Evolutionary conservation across 2,797 vertebrate genomes (phyloP).

Genomic region (Muscicapa comitata): DNA sequence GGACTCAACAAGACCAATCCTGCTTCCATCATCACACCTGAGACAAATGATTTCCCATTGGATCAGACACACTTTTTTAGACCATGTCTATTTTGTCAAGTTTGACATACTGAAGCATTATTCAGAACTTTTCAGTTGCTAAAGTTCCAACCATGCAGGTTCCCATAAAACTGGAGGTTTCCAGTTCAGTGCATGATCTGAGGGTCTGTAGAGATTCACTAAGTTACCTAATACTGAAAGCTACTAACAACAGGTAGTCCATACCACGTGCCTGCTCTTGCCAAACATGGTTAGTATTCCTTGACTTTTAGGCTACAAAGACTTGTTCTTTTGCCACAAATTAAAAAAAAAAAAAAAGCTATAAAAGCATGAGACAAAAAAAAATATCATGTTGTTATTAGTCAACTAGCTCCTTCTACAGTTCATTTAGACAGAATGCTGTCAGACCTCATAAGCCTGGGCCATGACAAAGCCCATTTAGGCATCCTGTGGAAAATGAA

Average conservation of each 20-base stretch:
- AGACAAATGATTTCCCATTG: background rate
- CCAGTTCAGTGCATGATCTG: background rate
- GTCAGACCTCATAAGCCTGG: background rate
- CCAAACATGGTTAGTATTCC: background rate
- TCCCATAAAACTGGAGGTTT: background rate
- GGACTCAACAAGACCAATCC: background rate
- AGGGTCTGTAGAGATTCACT: background rate
- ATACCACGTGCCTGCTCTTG: background rate
- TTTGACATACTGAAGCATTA: background rate
- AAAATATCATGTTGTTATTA: background rate
- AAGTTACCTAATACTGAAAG: background rate
- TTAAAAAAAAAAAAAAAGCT: background rate
- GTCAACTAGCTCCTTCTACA: background rate
- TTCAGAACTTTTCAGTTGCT: background rate
- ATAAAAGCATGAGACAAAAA: background rate
- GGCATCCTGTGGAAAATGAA: background rate
- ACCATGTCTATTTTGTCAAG: background rate
- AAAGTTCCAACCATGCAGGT: background rate
- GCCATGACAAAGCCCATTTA: background rate
- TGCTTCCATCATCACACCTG: background rate
- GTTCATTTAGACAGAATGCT: background rate
- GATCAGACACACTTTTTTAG: background rate
- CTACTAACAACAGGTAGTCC: background rate
- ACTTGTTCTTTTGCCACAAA: background rate
- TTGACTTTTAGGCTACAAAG: background rate